These are phyloP conservation scores for Fulica atra DNA, from an alignment of 2,113 vertebrate genomes.

Conservation along the genomic window DNA sequence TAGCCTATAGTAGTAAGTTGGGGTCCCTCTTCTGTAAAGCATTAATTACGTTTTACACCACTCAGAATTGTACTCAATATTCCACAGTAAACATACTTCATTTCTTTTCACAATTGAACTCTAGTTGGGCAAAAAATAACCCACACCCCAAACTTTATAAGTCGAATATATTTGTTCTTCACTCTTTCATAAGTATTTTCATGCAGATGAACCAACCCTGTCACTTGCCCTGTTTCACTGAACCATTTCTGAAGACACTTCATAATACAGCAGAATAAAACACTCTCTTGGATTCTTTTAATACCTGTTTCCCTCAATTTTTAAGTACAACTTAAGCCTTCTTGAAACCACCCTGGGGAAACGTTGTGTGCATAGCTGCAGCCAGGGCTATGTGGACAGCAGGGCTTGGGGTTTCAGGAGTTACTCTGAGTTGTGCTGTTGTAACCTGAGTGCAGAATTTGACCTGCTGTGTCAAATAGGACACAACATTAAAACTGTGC, in stretches of 20 bases:
- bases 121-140: no score
- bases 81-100: not conserved
- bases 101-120: not conserved
- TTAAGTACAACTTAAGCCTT: not conserved
- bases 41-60: not conserved
- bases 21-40: not conserved
- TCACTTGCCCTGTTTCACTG: not conserved
- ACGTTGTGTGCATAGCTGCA: not conserved
- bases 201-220: not conserved
- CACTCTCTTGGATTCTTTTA: not conserved
- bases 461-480: not conserved
- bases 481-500: slow-evolving; percentile 6
- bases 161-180: not conserved
- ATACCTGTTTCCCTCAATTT: not conserved
- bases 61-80: not conserved
- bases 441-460: not conserved
- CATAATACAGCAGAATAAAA: not conserved
- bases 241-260: not conserved
- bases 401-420: not conserved
- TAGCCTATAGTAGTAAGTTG: not conserved
- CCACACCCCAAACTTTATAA: not conserved
- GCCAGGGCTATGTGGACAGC: not conserved
- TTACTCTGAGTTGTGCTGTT: not conserved
- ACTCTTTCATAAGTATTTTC: not conserved
- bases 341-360: not conserved